Conservation (phyloP, 2,113 vertebrate genomes). For the Hymenochirus boettgeri region DNA sequence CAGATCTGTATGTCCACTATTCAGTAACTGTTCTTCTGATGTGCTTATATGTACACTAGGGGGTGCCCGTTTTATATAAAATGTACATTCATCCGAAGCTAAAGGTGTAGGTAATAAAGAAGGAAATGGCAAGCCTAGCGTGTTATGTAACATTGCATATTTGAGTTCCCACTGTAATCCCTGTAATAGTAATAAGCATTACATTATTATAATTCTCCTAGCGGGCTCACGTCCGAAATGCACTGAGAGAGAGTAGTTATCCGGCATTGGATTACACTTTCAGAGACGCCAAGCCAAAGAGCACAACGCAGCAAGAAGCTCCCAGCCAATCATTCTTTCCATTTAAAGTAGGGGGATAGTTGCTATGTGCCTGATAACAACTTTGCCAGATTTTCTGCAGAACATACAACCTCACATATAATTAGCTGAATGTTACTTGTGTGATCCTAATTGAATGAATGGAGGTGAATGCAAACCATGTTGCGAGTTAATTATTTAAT, state of each 20-base stretch:
- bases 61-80: too few relatives aligned
- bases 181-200: not conserved
- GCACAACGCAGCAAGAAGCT: not conserved
- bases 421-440: too few relatives aligned
- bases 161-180: not conserved
- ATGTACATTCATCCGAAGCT: not conserved
- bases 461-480: too few relatives aligned
- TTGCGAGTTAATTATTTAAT: too few relatives aligned
- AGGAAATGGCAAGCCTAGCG: not conserved
- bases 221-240: not conserved
- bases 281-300: not conserved
- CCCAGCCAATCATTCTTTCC: too few relatives aligned
- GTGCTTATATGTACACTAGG: too few relatives aligned
- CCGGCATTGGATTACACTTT: conserved; percentile 1
- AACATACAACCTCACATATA: too few relatives aligned
- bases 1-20: too few relatives aligned
- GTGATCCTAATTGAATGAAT: too few relatives aligned
- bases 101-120: not conserved
- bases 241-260: conserved; percentile 11
- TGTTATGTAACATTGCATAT: not conserved
- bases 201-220: not conserved
- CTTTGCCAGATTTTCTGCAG: not conserved
- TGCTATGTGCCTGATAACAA: too few relatives aligned
- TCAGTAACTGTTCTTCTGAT: too few relatives aligned
- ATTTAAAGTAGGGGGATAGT: too few relatives aligned